phyloP scores from a whole-genome alignment of 2,113 vertebrate genomes.

The Poicephalus gulielmi region DNA sequence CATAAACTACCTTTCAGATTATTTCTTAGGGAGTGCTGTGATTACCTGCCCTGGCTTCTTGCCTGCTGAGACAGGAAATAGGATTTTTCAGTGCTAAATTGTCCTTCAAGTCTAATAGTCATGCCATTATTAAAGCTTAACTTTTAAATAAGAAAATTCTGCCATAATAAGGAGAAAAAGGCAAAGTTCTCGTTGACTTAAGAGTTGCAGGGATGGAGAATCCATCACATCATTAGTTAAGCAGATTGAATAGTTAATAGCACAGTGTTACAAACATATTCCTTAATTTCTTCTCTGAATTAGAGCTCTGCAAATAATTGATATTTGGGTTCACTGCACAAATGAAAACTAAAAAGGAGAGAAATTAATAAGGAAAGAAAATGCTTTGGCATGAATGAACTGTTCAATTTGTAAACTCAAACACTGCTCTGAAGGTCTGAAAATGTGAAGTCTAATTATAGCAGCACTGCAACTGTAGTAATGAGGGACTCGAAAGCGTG shows the following conservation, averaged over 20 bases:
- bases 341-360: slow-evolving; percentile 35
- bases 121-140: background rate
- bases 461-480: background rate
- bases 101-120: background rate
- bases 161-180: background rate
- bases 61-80: background rate
- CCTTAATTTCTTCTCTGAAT: slow-evolving; percentile 28
- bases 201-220: background rate
- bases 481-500: background rate
- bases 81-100: background rate
- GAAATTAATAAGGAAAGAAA: slow-evolving; percentile 26
- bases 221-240: background rate
- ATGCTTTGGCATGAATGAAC: background rate
- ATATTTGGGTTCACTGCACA: slow-evolving; percentile 24
- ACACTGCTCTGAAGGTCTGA: background rate
- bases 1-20: background rate
- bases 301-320: slow-evolving; percentile 14
- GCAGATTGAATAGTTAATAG: slow-evolving; percentile 13
- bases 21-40: background rate
- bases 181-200: background rate
- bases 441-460: slow-evolving; percentile 13
- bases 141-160: background rate
- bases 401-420: slow-evolving; percentile 1
- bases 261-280: background rate
- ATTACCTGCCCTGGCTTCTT: background rate